Conservation (phyloP, 1,140 invertebrate species). For the Plectus sambesii region DNA sequence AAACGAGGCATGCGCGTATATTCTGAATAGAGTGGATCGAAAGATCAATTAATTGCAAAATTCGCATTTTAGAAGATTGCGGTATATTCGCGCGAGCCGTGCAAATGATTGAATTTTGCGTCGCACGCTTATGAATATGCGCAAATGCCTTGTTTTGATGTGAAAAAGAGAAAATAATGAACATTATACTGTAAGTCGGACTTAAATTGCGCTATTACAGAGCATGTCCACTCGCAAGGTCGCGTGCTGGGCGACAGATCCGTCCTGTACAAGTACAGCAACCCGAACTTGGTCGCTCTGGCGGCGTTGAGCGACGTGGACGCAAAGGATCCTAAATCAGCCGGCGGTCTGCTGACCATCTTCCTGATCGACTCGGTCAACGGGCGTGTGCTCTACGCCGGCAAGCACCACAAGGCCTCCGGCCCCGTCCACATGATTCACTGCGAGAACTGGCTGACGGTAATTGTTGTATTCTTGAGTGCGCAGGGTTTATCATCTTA, state of each 20-base stretch:
- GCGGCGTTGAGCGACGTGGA: constrained; percentile 64
- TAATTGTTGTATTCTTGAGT: constrained; percentile 46
- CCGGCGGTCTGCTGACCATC: constrained; percentile 46
- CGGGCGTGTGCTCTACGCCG: constrained; percentile 55
- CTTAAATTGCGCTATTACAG: too few species aligned
- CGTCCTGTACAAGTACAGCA: constrained; percentile 95
- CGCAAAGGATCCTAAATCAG: constrained; percentile 49
- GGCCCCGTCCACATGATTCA: constrained; percentile 78
- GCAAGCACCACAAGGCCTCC: constrained; percentile 52
- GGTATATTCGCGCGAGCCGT: too few species aligned
- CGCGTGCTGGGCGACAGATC: constrained; percentile 83
- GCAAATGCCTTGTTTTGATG: too few species aligned
- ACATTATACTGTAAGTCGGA: too few species aligned
- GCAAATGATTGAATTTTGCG: too few species aligned
- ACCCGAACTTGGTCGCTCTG: constrained; percentile 86
- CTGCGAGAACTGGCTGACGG: constrained; percentile 89
- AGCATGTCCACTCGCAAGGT: constrained; percentile 88
- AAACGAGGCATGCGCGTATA: too few species aligned
- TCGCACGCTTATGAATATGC: too few species aligned
- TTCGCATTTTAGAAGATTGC: too few species aligned
- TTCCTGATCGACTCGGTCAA: constrained; percentile 82
- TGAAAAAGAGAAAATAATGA: too few species aligned
- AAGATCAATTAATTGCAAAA: too few species aligned
- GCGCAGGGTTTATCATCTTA: too few species aligned
- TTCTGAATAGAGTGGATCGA: too few species aligned